phyloP scores from a whole-genome alignment of 92 coral and sea anemone species.

The Heteractis magnifica region DNA sequence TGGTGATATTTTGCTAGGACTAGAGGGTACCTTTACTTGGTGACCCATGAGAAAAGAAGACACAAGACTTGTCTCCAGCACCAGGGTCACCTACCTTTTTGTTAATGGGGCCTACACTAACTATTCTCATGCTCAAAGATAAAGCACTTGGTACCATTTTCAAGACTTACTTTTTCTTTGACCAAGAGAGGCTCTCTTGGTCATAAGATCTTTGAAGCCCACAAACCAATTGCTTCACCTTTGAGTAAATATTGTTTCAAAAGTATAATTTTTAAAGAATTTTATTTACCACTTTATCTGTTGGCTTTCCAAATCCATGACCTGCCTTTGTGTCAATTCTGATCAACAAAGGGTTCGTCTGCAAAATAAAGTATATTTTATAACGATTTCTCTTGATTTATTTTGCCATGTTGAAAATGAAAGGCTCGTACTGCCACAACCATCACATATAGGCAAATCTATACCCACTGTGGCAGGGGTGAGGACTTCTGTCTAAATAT shows the following conservation, averaged over 20 bases:
- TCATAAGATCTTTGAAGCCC: neutral
- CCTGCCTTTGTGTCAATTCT: slow-evolving; percentile 92
- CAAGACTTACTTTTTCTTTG: neutral
- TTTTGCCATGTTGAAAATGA: neutral
- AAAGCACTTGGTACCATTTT: neutral
- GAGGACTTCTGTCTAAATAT: no score
- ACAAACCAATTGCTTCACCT: neutral
- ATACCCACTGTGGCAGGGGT: no score
- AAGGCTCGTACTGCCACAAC: no score
- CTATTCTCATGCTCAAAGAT: neutral
- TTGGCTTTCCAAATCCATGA: slow-evolving; percentile 95
- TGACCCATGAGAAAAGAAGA: no score
- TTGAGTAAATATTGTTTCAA: neutral
- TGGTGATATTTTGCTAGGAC: no score
- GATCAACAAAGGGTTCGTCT: slow-evolving; percentile 87
- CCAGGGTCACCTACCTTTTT: neutral
- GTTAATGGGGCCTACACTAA: neutral
- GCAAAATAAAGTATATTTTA: slow-evolving; percentile 7
- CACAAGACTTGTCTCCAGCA: no score
- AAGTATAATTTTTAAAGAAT: neutral
- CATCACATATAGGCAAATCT: no score
- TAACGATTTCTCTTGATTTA: neutral
- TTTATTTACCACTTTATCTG: slow-evolving; percentile 78
- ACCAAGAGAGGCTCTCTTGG: neutral
- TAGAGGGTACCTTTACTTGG: no score